A percentile compares a stretch with the other conserved stretches of the same genome.
phyloP scores from a whole-genome alignment of 2,113 vertebrate genomes.

The Nesogale talazaci region DNA sequence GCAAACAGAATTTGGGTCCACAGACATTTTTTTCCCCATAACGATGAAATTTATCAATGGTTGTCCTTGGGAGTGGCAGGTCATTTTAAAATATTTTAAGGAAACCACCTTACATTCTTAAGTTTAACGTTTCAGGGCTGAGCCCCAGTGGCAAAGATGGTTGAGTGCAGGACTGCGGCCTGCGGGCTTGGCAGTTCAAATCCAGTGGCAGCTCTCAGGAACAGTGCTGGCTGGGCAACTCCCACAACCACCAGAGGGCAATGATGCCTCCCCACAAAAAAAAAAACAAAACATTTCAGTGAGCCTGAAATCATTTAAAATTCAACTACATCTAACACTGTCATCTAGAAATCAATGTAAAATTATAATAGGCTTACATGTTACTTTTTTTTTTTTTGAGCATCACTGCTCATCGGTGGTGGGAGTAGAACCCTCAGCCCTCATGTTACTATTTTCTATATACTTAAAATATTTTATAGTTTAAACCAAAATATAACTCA shows the following conservation, averaged over 20 bases:
- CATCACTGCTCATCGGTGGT: no score
- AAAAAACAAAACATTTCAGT: no score
- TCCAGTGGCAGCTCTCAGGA: no score
- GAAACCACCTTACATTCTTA: background rate
- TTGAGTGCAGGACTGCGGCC: no score
- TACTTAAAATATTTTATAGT: background rate
- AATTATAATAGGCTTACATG: no score
- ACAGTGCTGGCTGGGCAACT: no score
- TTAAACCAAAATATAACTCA: background rate
- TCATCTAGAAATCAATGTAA: constrained; percentile 58
- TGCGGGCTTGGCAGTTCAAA: no score
- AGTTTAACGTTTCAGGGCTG: no score
- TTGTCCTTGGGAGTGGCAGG: background rate
- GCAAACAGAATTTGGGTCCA: constrained; percentile 62
- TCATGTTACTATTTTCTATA: background rate
- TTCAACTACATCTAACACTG: constrained; percentile 55
- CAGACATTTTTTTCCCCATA: constrained; percentile 65
- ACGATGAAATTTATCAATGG: constrained; percentile 58
- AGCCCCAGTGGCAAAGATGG: no score
- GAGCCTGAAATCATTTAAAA: constrained; percentile 65
- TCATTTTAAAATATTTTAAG: constrained; percentile 46
- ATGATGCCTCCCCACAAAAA: no score
- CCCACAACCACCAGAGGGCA: no score
- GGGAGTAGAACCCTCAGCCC: no score
- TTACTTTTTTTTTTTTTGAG: background rate